phyloP scores from a whole-genome alignment of 2,888 invertebrate species.

The Andrena bicolor region DNA sequence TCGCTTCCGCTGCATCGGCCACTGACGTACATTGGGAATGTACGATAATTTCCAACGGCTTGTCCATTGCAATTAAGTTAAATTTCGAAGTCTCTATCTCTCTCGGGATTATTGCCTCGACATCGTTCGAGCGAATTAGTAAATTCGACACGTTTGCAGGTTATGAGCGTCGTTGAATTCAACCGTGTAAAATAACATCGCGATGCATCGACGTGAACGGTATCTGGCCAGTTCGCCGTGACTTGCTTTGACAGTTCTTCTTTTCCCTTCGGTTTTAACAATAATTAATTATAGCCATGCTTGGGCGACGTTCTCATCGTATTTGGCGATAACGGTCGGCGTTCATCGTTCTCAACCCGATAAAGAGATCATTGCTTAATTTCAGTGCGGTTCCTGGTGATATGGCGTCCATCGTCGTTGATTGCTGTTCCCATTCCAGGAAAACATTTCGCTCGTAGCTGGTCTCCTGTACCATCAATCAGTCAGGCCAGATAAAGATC shows the following conservation, averaged over 20 bases:
- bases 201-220: conserved; percentile 20
- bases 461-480: conserved; percentile 55
- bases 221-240: conserved; percentile 37
- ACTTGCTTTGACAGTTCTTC: background rate
- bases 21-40: background rate
- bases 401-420: conserved; percentile 81
- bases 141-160: conserved; percentile 2
- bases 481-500: conserved; percentile 83
- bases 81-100: conserved; percentile 55
- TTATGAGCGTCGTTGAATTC: background rate
- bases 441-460: conserved; percentile 43
- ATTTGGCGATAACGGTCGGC: conserved; percentile 12
- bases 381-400: conserved; percentile 77
- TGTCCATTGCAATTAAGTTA: conserved; percentile 17
- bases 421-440: conserved; percentile 36
- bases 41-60: conserved; percentile 19
- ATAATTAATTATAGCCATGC: conserved; percentile 12
- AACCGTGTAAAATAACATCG: background rate
- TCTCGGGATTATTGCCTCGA: conserved; percentile 44
- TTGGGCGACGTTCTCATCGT: conserved; percentile 2
- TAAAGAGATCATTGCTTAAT: conserved; percentile 82
- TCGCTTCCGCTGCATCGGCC: background rate
- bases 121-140: conserved; percentile 1
- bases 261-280: background rate
- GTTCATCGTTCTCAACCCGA: conserved; percentile 21